Conservation (phyloP, 1,140 invertebrate genomes). For the Micrasema longulum region DNA sequence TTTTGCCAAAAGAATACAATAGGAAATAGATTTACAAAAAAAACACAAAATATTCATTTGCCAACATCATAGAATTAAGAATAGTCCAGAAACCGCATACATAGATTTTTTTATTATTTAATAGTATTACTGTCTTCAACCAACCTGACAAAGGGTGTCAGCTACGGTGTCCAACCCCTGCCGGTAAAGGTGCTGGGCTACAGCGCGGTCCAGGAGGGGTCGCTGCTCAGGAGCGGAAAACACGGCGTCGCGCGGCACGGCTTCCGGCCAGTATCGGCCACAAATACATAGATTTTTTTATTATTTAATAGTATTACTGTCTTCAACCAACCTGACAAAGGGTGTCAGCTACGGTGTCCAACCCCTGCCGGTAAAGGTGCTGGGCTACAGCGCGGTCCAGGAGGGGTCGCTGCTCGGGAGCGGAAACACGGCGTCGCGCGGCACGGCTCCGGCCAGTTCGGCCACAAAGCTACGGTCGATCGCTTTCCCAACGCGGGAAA, state of each 20-base stretch:
- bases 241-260: constrained; percentile 89
- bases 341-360: constrained; percentile 86
- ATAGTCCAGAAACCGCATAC: too few relatives aligned
- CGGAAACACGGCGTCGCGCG: constrained; percentile 85
- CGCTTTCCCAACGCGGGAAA: constrained; percentile 96
- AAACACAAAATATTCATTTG: too few relatives aligned
- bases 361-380: constrained; percentile 94
- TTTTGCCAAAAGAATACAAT: too few relatives aligned
- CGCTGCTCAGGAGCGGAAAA: constrained; percentile 85
- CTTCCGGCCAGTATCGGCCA: too few relatives aligned
- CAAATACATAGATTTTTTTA: too few relatives aligned
- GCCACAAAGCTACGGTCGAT: constrained; percentile 95
- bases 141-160: constrained; percentile 69
- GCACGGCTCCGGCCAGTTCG: constrained; percentile 89
- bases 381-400: constrained; percentile 97
- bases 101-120: too few relatives aligned
- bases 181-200: constrained; percentile 95
- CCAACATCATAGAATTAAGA: too few relatives aligned
- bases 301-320: too few relatives aligned
- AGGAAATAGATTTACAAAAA: too few relatives aligned
- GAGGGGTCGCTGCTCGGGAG: constrained; percentile 80
- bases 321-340: too few relatives aligned
- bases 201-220: constrained; percentile 91
- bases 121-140: too few relatives aligned
- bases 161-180: constrained; percentile 93